Evolutionary conservation across 2,888 invertebrate species (phyloP), one percentile per base, ranked within the genome.

Genomic region (Ryuthela nishihirai): DNA sequence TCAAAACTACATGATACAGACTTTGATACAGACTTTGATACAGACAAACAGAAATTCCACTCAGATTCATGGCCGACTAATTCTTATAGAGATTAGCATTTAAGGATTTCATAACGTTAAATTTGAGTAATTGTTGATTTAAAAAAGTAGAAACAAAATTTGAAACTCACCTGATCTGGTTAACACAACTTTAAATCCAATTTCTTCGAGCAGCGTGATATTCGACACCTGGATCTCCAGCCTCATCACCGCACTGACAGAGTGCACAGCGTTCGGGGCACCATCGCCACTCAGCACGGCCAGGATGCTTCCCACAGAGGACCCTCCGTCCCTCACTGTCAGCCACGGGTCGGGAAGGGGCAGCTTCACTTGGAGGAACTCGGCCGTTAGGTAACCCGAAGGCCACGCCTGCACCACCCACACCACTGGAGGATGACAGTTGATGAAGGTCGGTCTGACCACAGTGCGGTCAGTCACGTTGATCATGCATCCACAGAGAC

Each of bases 321-420:
- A 54, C 43, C 35, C 46, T 1, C 62, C 55, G 39, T 63, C 64
- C 12, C 64, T 34, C n/a, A 64, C 41, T 9, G 55, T 59, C 15
- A 64, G 40, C 50, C 50, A 62, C 10, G 23, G 17, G 23, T 56
- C 49, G 18, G 38, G 6, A 6, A 49, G 34, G 18, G 50, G 53
- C 17, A 62, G 47, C 4, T 29, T 24, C n/a, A 46, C n/a, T 9
- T 35, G 42, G 12, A 34, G 18, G 5, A 59, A 25, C 20, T 49
- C 41, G 17, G 54, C 32, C 21, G 44, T 36, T 26, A 58, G 26
- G 32, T 58, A 48, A 12, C 49, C 58, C 7, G 41, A 29, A 6
- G 62, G 46, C 53, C 58, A 54, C 7, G 54, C 54, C 24, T 58
- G 54, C 15, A 59, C 23, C n/a, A 41, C 29, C 48, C 48, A 54